Evolutionary conservation across 2,888 invertebrate species (phyloP), one percentile per base, ranked within the genome.

Genomic region (Nezara viridula): DNA sequence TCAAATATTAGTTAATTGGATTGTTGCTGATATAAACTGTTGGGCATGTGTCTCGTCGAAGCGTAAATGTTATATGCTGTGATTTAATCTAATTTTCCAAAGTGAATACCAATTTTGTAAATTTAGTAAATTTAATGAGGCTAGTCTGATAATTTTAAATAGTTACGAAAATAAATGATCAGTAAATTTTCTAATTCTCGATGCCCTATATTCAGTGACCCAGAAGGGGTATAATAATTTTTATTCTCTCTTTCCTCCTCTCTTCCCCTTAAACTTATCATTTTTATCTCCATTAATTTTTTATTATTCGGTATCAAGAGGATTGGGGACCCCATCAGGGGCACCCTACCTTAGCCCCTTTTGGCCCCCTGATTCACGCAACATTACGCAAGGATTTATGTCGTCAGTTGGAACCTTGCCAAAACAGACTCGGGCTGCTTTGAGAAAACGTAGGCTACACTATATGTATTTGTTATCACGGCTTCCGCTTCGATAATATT

Each of bases 341-440:
- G 4, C 3, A 16, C 32, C 21, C 27, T 12, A 3, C 10, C 60
- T 12, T 27, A 3, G 27, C 27, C 60, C 32, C 21, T 32, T 32
- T 32, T 14, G 66, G 14, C 32, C 27, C 66, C 32, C 14, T 16
- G 14, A 37, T 73, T 73, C 66, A 73, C 66, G 66, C 66, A 73
- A 73, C 66, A 73, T 73, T 73, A 73, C 66, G 66, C 66, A 21
- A 37, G 19, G 66, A 73, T 73, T 73, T 73, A 73, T 73, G 37
- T 37, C 37, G 6, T 6, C 2, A 19, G 32, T 73, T 73, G 66
- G 66, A 73, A 73, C 6, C 6, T 73, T 37, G 66, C 66, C 66
- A 73, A 44, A 37, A 19, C 7, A 19, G 32, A 73, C 66, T 21
- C 32, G 37, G 66, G 19, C 27, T 27, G 19, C 32, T 73, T 73